These are phyloP conservation scores for Lagopus muta DNA, from an alignment of 2,113 vertebrate species.

Conservation along the genomic window DNA sequence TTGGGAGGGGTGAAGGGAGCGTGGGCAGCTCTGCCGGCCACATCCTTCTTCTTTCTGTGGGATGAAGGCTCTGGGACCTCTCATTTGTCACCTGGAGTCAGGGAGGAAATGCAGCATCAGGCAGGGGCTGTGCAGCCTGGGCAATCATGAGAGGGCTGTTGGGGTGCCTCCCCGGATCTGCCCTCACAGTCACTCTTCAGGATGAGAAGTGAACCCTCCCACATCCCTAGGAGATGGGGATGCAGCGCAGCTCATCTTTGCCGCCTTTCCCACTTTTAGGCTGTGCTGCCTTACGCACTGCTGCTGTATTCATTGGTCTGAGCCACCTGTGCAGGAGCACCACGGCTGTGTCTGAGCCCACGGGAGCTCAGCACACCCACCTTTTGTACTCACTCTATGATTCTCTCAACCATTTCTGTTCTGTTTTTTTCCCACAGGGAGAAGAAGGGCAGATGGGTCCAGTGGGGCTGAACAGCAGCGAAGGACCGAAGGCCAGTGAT, in stretches of 20 bases:
- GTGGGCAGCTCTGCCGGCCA: not conserved
- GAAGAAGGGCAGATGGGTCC: conserved; percentile 82
- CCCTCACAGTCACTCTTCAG: not conserved
- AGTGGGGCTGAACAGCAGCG: conserved; percentile 79
- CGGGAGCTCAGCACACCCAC: not conserved
- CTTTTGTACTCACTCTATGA: too few species aligned
- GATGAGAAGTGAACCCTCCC: not conserved
- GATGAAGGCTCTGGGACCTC: not conserved
- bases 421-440: conserved; percentile 75
- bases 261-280: not conserved
- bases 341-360: not conserved
- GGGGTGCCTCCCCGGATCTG: not conserved
- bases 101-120: accelerated
- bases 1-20: accelerated
- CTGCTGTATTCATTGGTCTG: not conserved
- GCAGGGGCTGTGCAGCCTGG: not conserved
- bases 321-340: not conserved
- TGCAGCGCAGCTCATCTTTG: not conserved
- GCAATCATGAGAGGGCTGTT: not conserved
- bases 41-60: accelerated
- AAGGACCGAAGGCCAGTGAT: conserved; percentile 84
- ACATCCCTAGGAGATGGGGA: not conserved
- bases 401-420: too few species aligned
- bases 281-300: accelerated
- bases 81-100: too few species aligned